A percentile compares a stretch with the other conserved stretches of the same genome.
These are phyloP conservation scores for Hydrolagus colliei DNA, from an alignment of 2,797 vertebrate species.

Conservation along the genomic window DNA sequence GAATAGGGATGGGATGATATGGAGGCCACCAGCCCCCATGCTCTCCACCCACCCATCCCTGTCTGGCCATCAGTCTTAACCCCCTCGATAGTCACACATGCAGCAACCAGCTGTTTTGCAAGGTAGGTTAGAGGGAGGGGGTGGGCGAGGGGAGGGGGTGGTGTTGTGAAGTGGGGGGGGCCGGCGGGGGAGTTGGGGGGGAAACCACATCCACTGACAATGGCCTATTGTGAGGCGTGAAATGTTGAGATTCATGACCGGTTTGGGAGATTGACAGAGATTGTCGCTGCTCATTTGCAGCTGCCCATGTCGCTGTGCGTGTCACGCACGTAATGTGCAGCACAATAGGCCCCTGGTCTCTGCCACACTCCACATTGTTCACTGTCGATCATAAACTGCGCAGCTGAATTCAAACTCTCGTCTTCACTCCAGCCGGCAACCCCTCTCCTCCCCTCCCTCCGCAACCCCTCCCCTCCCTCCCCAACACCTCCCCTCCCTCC, in stretches of 20 bases:
- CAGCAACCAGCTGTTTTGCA: too few species aligned
- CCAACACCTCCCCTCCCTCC: constrained; percentile 40
- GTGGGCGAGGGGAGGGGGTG: too few species aligned
- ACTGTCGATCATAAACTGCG: constrained; percentile 35
- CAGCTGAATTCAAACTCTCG: constrained; percentile 72
- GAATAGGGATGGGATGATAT: too few species aligned
- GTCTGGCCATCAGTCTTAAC: too few species aligned
- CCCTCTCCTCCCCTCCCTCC: constrained; percentile 58
- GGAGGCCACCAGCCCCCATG: too few species aligned
- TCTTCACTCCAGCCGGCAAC: constrained; percentile 57
- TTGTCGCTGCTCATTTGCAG: constrained; percentile 52
- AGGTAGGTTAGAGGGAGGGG: too few species aligned
- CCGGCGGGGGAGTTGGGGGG: too few species aligned
- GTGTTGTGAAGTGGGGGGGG: too few species aligned
- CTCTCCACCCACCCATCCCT: too few species aligned
- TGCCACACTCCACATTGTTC: constrained; percentile 36
- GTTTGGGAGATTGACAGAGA: constrained; percentile 48
- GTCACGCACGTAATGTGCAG: constrained; percentile 37
- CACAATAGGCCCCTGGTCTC: constrained; percentile 36
- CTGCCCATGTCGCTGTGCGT: constrained; percentile 46
- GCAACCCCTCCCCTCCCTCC: constrained; percentile 40
- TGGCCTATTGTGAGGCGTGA: constrained; percentile 59
- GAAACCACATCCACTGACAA: constrained; percentile 40
- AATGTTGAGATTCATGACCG: constrained; percentile 51
- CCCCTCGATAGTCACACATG: too few species aligned